Conservation (phyloP, 1,140 invertebrate genomes). For the Sycophaga agraensis region DNA sequence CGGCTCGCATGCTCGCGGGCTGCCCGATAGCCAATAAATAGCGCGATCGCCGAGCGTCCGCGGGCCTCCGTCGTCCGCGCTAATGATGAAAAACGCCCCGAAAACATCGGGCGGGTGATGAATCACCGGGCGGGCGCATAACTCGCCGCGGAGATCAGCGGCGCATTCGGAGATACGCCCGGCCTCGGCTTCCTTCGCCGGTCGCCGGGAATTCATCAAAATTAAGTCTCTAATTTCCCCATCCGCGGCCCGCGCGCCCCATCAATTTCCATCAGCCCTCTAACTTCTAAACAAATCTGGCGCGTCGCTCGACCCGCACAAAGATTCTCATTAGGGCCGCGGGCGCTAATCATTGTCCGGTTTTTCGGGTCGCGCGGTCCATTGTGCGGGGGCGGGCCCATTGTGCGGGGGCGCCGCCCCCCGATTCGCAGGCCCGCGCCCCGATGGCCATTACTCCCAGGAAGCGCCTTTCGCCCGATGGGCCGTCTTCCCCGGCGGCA, state of each 20-base stretch:
- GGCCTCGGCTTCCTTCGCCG: no score
- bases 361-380: conserved; percentile 13
- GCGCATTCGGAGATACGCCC: no score
- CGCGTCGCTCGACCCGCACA: no score
- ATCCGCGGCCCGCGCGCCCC: background rate
- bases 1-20: no score
- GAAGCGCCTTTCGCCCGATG: conserved; percentile 21
- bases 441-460: conserved; percentile 27
- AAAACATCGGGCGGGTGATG: background rate
- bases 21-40: no score
- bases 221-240: conserved; percentile 26
- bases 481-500: conserved; percentile 2
- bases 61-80: no score
- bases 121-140: no score
- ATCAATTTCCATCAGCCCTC: conserved; percentile 26
- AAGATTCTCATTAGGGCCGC: background rate
- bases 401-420: background rate
- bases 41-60: no score
- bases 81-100: background rate
- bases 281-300: conserved; percentile 24
- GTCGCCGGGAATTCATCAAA: conserved; percentile 29
- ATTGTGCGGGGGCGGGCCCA: background rate
- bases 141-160: background rate
- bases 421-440: background rate
- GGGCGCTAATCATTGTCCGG: conserved; percentile 16